Evolutionary conservation across 2,113 vertebrate species (phyloP).

Genomic region (Menura novaehollandiae): DNA sequence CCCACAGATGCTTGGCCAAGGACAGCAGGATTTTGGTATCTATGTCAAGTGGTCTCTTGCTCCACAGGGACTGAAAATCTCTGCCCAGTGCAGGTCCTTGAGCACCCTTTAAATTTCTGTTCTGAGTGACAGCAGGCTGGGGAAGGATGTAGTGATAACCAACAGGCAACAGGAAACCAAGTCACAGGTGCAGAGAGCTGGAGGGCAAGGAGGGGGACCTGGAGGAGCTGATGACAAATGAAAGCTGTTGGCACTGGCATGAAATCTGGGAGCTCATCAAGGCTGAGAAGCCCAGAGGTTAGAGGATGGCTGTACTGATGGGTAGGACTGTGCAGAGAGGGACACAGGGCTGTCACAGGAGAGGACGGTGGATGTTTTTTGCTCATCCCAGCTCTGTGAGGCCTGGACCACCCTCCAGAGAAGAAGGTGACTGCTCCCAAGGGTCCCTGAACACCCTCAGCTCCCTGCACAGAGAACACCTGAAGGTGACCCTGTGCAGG

Average conservation of each 20-base stretch:
- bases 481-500: not conserved
- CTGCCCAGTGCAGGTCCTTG: not conserved
- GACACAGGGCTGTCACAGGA: not conserved
- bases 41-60: not conserved
- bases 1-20: not conserved
- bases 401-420: not conserved
- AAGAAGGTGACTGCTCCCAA: not conserved
- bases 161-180: not conserved
- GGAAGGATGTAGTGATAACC: not conserved
- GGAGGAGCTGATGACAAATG: not conserved
- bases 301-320: rapidly evolving
- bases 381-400: not conserved
- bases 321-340: not conserved
- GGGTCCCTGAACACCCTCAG: not conserved
- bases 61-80: not conserved
- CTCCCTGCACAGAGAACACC: not conserved
- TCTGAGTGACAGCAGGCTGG: not conserved
- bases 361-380: not conserved
- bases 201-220: not conserved
- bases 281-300: not conserved
- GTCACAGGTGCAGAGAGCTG: not conserved
- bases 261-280: not conserved
- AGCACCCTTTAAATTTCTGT: not conserved
- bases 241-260: not conserved
- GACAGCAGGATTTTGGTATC: not conserved